Percentiles rank a stretch among this genome's conserved stretches.
phyloP scores from a whole-genome alignment of 2,888 invertebrate species.

The Tolmerus cingulatus region DNA sequence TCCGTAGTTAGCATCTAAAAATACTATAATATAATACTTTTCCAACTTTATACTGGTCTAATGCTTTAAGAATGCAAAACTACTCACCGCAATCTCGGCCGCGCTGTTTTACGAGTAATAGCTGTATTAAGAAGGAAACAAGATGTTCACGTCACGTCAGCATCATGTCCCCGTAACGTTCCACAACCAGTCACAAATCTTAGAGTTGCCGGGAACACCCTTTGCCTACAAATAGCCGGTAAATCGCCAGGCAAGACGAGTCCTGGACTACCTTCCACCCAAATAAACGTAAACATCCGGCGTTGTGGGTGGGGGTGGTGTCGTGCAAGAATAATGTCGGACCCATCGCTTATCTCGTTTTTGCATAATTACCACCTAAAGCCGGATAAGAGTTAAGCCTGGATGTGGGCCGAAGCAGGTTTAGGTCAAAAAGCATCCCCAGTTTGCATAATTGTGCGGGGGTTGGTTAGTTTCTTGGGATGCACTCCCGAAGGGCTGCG shows the following conservation, averaged over 20 bases:
- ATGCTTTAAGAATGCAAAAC: background rate
- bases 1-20: too few relatives aligned
- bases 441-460: constrained; percentile 11
- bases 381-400: background rate
- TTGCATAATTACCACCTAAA: constrained; percentile 25
- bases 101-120: background rate
- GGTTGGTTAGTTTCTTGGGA: background rate
- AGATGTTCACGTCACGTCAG: background rate
- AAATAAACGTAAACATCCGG: background rate
- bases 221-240: background rate
- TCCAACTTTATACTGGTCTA: too few relatives aligned
- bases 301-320: background rate
- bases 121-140: background rate
- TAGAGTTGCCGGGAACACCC: background rate
- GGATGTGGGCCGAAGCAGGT: background rate
- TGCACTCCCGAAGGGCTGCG: background rate
- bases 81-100: background rate
- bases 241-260: background rate
- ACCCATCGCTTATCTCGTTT: constrained; percentile 6
- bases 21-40: too few relatives aligned
- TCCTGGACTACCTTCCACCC: background rate
- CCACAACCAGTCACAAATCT: background rate
- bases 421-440: constrained; percentile 1
- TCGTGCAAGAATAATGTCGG: background rate
- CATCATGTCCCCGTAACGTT: background rate